Base-by-base conservation (phyloP, 1,140 invertebrate species). In the Tetragnatha versicolor region DNA sequence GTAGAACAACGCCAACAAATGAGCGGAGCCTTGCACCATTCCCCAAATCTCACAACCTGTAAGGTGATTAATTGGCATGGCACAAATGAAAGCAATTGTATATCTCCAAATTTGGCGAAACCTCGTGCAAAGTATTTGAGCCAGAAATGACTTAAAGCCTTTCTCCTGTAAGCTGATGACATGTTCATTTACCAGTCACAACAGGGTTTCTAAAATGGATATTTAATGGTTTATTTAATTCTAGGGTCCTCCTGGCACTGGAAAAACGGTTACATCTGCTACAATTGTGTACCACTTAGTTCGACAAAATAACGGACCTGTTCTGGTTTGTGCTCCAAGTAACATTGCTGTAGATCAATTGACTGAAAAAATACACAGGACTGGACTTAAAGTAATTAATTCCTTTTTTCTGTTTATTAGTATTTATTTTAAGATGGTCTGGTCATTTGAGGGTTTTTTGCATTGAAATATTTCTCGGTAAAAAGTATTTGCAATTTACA, bases 291-390 rank as follows among this genome's bases (percentile, higher is more conserved):
- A 98, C 85, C 98, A 99, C 85, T 87, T 99, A 37, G 96, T 97
- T 0, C 94, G 97, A 85, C 95, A 98, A 84, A 93, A 92, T 6
- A 86, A 87, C 58, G 95, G 96, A 2, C 95, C 97, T 0, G 96
- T 99, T 0, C 86, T 99, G 0, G 98, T 99, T 0, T 99, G 98
- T 87, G 98, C 98, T 2, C 98, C 98, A 0, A 98, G 95, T 22
- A 99, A 99, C 84, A 99, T 98, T 10, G 98, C 98, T 51, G 98
- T 99, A 0, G 98, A 99, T 87, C 98, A 99, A 84, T 87, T 99
- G 2, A 98, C 98, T 0, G 97, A 99, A 86, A 99, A 99, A 86
- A 98, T 99, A 60, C 97, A 99, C 85, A 91, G 92, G 81, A 99
- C 97, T 22, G 98, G 97, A 49, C 88, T 99, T 14, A 99, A 99